Evolutionary conservation across 2,888 invertebrate species (phyloP).

Genomic region (Schrankia costaestrigalis): DNA sequence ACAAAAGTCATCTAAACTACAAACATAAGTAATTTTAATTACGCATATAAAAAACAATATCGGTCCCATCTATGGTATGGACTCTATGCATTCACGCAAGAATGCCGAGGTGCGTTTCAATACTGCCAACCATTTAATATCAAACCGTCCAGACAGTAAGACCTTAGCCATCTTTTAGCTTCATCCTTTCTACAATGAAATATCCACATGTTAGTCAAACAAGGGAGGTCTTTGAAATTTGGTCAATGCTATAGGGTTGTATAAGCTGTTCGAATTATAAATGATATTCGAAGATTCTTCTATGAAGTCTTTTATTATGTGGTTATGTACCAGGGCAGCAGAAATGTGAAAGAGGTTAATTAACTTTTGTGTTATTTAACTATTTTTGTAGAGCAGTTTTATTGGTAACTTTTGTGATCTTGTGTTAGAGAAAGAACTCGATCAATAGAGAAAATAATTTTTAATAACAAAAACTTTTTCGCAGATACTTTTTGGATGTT

Average conservation of each 20-base stretch:
- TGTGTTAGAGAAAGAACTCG: too few species aligned
- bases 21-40: too few species aligned
- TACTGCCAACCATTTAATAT: slow-evolving; percentile 47
- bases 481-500: too few species aligned
- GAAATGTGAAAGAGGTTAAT: too few species aligned
- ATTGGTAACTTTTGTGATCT: too few species aligned
- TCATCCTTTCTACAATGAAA: slow-evolving; percentile 1
- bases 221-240: slow-evolving; percentile 11
- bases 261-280: slow-evolving; percentile 42
- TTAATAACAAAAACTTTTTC: too few species aligned
- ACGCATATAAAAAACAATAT: slow-evolving; percentile 19
- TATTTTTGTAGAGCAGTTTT: too few species aligned
- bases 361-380: too few species aligned
- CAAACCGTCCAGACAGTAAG: slow-evolving; percentile 29
- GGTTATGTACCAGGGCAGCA: too few species aligned
- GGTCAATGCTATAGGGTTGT: slow-evolving; percentile 21
- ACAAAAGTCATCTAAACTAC: too few species aligned
- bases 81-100: slow-evolving; percentile 36
- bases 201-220: slow-evolving; percentile 6
- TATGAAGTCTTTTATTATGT: too few species aligned
- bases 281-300: slow-evolving; percentile 47
- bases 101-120: slow-evolving; percentile 50
- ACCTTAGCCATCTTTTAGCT: slow-evolving; percentile 11
- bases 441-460: too few species aligned
- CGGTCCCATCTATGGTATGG: slow-evolving; percentile 9